phyloP scores from a whole-genome alignment of 1,140 invertebrate species.

The silkworm (Bombyx mori) region DNA sequence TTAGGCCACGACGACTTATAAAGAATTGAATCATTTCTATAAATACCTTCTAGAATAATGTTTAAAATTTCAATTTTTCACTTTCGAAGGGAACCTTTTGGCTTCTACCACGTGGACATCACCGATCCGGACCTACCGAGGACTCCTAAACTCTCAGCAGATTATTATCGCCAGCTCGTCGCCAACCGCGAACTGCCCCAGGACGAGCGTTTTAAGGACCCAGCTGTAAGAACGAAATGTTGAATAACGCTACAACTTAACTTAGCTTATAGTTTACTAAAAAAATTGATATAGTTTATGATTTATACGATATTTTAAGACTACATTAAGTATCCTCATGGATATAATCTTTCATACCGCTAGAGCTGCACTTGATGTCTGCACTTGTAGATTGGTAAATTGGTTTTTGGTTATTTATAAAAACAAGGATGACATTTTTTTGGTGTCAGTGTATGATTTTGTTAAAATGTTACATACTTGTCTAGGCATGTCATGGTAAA shows the following conservation, averaged over 20 bases:
- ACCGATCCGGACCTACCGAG: conserved; percentile 51
- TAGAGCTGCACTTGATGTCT: neutral
- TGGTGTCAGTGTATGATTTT: too few relatives aligned
- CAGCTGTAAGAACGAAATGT: conserved; percentile 30
- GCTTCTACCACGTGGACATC: conserved; percentile 68
- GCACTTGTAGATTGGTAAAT: neutral
- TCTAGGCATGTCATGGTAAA: too few relatives aligned
- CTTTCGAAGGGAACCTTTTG: conserved; percentile 62
- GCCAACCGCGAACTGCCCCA: conserved; percentile 54
- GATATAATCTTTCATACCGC: neutral
- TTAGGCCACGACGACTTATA: too few relatives aligned
- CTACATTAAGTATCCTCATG: neutral
- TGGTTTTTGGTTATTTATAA: too few relatives aligned
- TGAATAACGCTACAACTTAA: neutral
- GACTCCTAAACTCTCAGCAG: conserved; percentile 61
- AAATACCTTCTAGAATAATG: too few relatives aligned
- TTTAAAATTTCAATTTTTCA: too few relatives aligned
- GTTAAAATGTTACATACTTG: too few relatives aligned
- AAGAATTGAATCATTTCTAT: too few relatives aligned
- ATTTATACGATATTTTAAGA: neutral
- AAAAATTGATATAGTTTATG: neutral
- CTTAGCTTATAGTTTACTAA: too few relatives aligned
- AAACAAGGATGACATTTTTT: neutral
- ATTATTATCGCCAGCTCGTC: conserved; percentile 60
- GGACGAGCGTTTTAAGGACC: conserved; percentile 43